Percentiles rank a stretch among this genome's conserved stretches.
These are phyloP conservation scores for Ricordea florida DNA, from an alignment of 92 coral and sea anemone species.

Conservation along the genomic window DNA sequence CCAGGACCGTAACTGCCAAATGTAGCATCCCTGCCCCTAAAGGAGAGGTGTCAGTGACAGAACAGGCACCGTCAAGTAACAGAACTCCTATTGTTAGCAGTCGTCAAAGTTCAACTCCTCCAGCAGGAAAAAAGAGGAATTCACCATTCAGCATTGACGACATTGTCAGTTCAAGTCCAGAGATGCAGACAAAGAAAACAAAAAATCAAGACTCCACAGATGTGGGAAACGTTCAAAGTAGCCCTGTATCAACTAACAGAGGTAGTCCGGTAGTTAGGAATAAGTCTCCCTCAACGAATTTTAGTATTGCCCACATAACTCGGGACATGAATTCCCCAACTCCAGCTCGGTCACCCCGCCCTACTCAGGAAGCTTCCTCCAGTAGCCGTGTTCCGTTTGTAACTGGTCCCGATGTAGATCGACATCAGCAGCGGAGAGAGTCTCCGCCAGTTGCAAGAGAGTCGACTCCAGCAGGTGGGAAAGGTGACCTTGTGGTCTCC, in stretches of 20 bases:
- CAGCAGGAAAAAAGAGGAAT: slow-evolving; percentile 43
- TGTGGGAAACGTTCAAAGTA: slow-evolving; percentile 1
- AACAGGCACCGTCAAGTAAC: not conserved
- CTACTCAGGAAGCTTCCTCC: too few species aligned
- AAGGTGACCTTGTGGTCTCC: not conserved
- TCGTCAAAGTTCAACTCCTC: not conserved
- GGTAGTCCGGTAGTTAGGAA: slow-evolving; percentile 28
- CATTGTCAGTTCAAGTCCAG: slow-evolving; percentile 65
- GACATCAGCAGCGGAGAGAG: slow-evolving; percentile 10
- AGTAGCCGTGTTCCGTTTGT: not conserved
- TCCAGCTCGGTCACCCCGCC: not conserved
- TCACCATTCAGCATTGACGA: slow-evolving; percentile 84
- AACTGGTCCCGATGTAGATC: not conserved
- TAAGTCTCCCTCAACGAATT: slow-evolving; percentile 69
- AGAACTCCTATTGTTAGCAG: slow-evolving; percentile 15
- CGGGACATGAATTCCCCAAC: slow-evolving; percentile 48
- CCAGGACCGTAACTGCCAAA: slow-evolving; percentile 22
- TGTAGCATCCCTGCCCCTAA: not conserved
- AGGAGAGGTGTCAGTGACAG: not conserved
- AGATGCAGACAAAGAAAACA: not conserved
- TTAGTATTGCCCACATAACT: slow-evolving; percentile 94
- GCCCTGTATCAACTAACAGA: slow-evolving; percentile 7
- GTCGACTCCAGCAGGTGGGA: not conserved
- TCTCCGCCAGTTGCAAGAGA: slow-evolving; percentile 1
- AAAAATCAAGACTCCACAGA: not conserved